Evolutionary conservation across 2,888 invertebrate species (phyloP).

Genomic region (Papilio demoleus): DNA sequence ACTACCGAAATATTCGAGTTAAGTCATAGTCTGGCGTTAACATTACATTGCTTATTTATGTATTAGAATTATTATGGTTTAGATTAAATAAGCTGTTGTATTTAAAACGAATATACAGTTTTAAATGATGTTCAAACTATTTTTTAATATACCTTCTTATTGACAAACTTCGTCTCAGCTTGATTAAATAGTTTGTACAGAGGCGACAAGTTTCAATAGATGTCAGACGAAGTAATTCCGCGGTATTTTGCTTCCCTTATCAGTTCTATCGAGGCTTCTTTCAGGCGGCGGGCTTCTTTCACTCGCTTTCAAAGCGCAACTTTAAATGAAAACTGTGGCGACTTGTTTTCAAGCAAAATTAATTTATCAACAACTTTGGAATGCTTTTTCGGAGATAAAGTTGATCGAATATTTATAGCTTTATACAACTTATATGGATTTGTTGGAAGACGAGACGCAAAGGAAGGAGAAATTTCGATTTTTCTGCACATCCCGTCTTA

Average conservation of each 20-base stretch:
- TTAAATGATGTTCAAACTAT: no score
- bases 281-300: constrained; percentile 22
- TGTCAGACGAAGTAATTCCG: constrained; percentile 44
- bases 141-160: constrained; percentile 41
- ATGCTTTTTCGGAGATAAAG: background rate
- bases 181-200: constrained; percentile 51
- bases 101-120: no score
- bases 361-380: constrained; percentile 10
- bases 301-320: constrained; percentile 32
- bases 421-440: no score
- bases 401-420: background rate
- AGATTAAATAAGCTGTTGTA: no score
- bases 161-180: constrained; percentile 45
- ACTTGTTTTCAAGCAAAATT: constrained; percentile 10
- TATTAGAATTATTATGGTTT: no score
- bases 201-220: constrained; percentile 46
- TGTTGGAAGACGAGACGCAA: no score
- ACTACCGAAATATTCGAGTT: no score
- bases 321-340: constrained; percentile 39
- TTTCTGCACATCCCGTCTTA: no score
- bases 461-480: no score
- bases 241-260: constrained; percentile 39
- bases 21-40: no score
- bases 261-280: constrained; percentile 31
- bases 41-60: no score